Evolutionary conservation across 1,140 invertebrate genomes (phyloP), one percentile per base, ranked within the genome.

Genomic region (Lamellibrachia luymesi): DNA sequence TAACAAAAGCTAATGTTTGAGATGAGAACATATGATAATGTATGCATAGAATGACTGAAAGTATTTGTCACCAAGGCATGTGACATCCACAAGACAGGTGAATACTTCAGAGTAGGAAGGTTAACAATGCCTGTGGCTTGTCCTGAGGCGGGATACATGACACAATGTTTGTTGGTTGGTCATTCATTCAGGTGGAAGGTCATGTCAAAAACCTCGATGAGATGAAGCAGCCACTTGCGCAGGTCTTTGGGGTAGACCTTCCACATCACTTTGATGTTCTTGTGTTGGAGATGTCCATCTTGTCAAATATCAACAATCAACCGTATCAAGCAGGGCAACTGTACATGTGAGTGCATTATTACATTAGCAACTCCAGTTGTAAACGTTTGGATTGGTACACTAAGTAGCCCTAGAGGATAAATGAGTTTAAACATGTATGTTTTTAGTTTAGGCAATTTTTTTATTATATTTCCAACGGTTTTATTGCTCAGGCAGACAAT

Each of bases 141-240:
- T 56, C 56, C 64, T 94, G 92, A 51, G 94, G 94, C 51, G 96
- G 94, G 2, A 96, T 93, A 93, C 96, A 96, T 0, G 96, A 95
- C 38, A 96, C 95, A 49, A 96, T 94, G 94, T 96, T 96, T 7
- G 94, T 92, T 22, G 94, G 93, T 94, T 96, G 94, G 13, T 95
- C 94, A 5, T 95, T 95, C 94, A 5, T 95, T 94, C 8, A 96
- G 91, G 2, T 95, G 95, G 92, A 96, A 96, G 25, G 96, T 96
- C 50, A 96, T 93, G 93, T 96, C 96, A 95, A 96, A 96, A 93
- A 95, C 95, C 94, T 96, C 96, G 25, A 96, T 96, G 80, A 96
- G 94, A 50, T 94, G 94, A 50, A 96, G 93, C 93, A 96, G 94
- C 96, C 96, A 96, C 17, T 94, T 90, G 93, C 96, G 95, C 22